Conservation (phyloP, 1,140 invertebrate species). For the Bradynema listronoti region DNA sequence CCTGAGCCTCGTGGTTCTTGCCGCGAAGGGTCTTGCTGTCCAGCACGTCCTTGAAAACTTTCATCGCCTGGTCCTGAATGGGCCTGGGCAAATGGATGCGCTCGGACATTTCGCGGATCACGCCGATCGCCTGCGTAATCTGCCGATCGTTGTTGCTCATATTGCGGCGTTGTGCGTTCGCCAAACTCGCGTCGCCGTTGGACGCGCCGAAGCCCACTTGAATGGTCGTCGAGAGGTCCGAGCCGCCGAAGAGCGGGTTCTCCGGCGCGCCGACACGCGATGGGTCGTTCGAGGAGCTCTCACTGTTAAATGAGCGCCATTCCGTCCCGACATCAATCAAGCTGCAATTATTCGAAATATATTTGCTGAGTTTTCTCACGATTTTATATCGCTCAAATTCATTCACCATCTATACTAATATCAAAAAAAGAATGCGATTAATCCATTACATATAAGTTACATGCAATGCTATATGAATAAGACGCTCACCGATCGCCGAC, state of each 20-base stretch:
- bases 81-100: slow-evolving; percentile 89
- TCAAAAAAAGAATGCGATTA: too few species aligned
- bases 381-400: too few species aligned
- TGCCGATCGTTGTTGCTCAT: slow-evolving; percentile 68
- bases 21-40: slow-evolving; percentile 92
- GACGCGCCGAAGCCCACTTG: slow-evolving; percentile 79
- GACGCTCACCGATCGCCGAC: slow-evolving; percentile 82
- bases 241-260: slow-evolving; percentile 87
- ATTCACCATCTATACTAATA: too few species aligned
- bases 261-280: slow-evolving; percentile 70
- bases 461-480: slow-evolving; percentile 9
- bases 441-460: too few species aligned
- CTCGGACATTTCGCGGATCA: slow-evolving; percentile 95
- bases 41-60: slow-evolving; percentile 91
- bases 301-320: slow-evolving; percentile 98
- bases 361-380: too few species aligned
- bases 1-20: slow-evolving; percentile 91
- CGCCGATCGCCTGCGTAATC: slow-evolving; percentile 85
- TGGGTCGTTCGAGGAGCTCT: slow-evolving; percentile 89
- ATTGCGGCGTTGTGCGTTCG: slow-evolving; percentile 52
- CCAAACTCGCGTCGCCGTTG: slow-evolving; percentile 51
- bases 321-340: slow-evolving; percentile 99
- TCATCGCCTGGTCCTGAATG: slow-evolving; percentile 86
- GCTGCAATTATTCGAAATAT: slow-evolving; percentile 64
- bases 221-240: slow-evolving; percentile 94